Conservation (phyloP, 2,888 invertebrate genomes). For the Tupiocoris notatus region DNA sequence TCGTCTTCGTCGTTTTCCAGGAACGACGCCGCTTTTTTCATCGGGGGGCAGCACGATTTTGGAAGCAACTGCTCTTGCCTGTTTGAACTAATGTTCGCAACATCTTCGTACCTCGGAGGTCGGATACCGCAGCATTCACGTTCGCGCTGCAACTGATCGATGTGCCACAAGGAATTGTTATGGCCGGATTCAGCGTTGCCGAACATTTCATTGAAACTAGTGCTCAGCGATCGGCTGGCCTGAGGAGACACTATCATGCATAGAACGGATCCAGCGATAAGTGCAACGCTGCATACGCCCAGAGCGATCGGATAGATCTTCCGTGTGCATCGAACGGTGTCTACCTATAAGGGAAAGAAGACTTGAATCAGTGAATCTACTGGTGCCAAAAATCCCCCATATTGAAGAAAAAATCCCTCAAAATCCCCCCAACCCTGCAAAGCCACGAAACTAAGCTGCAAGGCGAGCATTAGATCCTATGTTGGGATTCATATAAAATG, state of each 20-base stretch:
- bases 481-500: too few relatives aligned
- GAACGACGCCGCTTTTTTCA: neutral
- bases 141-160: conserved; percentile 23
- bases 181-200: neutral
- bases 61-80: neutral
- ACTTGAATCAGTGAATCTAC: too few relatives aligned
- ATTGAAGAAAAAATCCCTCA: too few relatives aligned
- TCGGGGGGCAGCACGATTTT: conserved; percentile 19
- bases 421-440: too few relatives aligned
- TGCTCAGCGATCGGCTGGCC: conserved; percentile 4
- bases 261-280: conserved; percentile 23
- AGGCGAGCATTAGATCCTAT: too few relatives aligned
- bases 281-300: conserved; percentile 21
- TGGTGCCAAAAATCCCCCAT: too few relatives aligned
- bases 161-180: conserved; percentile 4
- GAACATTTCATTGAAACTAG: conserved; percentile 28
- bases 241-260: conserved; percentile 25
- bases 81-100: neutral
- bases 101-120: neutral
- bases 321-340: conserved; percentile 7
- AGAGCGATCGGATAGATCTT: conserved; percentile 24
- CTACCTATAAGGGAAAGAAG: too few relatives aligned
- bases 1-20: neutral
- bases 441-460: too few relatives aligned
- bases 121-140: conserved; percentile 21